Evolutionary conservation across 2,888 invertebrate species (phyloP).

Genomic region (Myathropa florea): DNA sequence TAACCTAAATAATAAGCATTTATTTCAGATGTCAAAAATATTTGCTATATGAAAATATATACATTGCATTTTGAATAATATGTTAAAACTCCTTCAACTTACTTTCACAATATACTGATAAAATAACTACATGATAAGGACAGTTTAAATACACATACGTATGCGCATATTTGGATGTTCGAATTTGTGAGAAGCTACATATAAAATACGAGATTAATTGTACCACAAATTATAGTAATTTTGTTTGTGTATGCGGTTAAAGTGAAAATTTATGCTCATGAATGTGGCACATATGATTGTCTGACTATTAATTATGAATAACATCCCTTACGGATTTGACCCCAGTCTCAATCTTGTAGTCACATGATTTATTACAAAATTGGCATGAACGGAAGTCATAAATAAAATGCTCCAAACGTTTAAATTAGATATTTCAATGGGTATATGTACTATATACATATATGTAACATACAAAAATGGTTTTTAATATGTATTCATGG

Average conservation of each 20-base stretch:
- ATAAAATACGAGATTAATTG: constrained; percentile 46
- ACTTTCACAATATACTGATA: not conserved
- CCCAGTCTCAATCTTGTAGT: constrained; percentile 49
- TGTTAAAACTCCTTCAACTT: not conserved
- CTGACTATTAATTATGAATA: constrained; percentile 72
- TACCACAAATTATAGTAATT: constrained; percentile 73
- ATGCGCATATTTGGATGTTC: not conserved
- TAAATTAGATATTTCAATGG: not conserved
- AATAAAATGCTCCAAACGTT: constrained; percentile 48
- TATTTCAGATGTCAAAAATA: constrained; percentile 34
- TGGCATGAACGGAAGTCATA: constrained; percentile 54
- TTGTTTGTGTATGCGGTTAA: constrained; percentile 64
- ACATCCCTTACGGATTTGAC: constrained; percentile 65
- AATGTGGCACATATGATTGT: constrained; percentile 73
- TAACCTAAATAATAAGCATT: constrained; percentile 68
- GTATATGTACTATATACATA: not conserved
- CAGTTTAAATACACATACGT: not conserved
- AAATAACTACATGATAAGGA: not conserved
- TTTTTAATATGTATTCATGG: too few relatives aligned
- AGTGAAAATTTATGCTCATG: constrained; percentile 73
- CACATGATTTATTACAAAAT: constrained; percentile 58
- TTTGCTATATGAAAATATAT: not conserved
- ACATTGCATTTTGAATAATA: not conserved
- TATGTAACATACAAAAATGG: too few relatives aligned
- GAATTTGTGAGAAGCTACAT: not conserved